These are phyloP conservation scores for Macrotus californicus DNA, from an alignment of 2,113 vertebrate genomes.

Conservation along the genomic window DNA sequence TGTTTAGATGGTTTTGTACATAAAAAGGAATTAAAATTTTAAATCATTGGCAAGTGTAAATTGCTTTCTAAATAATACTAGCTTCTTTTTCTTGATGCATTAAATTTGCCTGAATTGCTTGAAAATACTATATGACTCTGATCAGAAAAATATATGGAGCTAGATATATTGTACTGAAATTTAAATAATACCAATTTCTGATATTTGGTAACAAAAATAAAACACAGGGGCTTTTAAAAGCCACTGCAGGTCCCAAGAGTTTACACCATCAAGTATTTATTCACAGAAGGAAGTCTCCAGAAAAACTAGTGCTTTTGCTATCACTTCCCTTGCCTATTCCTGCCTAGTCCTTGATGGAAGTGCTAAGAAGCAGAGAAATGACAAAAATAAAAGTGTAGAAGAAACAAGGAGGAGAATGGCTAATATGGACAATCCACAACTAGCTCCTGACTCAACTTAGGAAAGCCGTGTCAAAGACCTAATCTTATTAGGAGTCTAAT, in stretches of 20 bases:
- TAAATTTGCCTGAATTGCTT: constrained; percentile 3
- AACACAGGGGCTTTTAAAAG: not conserved
- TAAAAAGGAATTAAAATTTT: not conserved
- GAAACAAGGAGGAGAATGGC: not conserved
- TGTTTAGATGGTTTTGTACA: not conserved
- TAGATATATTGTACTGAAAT: not conserved
- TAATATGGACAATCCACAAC: not conserved
- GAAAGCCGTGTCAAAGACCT: not conserved
- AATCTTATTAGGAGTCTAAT: not conserved
- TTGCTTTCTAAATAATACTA: not conserved
- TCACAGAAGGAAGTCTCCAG: not conserved
- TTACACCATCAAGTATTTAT: not conserved
- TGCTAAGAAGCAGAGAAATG: not conserved
- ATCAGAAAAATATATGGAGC: not conserved
- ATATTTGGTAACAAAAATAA: not conserved
- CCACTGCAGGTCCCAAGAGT: not conserved
- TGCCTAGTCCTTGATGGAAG: not conserved
- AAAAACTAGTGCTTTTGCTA: not conserved
- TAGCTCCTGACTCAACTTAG: not conserved
- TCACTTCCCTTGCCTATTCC: not conserved
- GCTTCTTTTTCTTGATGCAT: not conserved
- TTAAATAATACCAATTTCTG: not conserved
- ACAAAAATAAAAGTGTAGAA: not conserved
- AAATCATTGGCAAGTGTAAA: not conserved
- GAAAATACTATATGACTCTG: not conserved